Evolutionary conservation across 2,888 invertebrate genomes (phyloP), one percentile per base, ranked within the genome.

Genomic region (Listrodromus nycthemerus): DNA sequence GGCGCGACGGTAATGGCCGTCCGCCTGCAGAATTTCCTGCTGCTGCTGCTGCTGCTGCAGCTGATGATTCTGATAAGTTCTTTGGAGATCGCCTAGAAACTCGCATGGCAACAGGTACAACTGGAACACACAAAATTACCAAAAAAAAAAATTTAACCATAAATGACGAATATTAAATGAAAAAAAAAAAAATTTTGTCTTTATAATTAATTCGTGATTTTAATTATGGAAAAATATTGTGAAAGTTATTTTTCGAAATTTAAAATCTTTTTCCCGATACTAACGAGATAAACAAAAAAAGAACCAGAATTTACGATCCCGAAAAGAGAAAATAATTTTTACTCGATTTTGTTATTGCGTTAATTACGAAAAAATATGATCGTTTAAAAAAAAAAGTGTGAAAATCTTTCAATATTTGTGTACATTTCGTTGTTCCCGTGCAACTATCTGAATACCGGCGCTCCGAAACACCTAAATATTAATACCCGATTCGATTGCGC

Each of bases 21-120:
- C 80, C 33, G 65, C 81, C 84, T 73, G 55, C 50, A 41, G 63
- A n/a, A 66, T 81, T 58, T 78, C 77, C 41, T 66, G 21, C 41
- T 61, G 65, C 70, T 79, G 83, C 76, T 30, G 63, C 27, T 58
- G 82, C 55, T 83, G 71, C 30, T 81, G 19, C 37, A 45, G 13
- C 48, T 74, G 71, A 24, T 37, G 70, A 30, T 33, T 27, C 50
- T 48, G 30, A 50, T 74, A 74, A 19, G 63, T 41, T 52, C 67
- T 73, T 50, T 82, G 75, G 27, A 77, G 80, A 75, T 80, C 82
- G 24, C 76, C 83, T 67, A 89, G 78, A 1, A 89, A 63, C 7
- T 88, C 89, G 55, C 89, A 89, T 24, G 89, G 88, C 7, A 89
- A 84, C 74, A 88, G 80, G 61, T 85, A 86, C 1, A 87, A 58